phyloP scores from a whole-genome alignment of 2,113 vertebrate species.

The Puffinus mauretanicus region DNA sequence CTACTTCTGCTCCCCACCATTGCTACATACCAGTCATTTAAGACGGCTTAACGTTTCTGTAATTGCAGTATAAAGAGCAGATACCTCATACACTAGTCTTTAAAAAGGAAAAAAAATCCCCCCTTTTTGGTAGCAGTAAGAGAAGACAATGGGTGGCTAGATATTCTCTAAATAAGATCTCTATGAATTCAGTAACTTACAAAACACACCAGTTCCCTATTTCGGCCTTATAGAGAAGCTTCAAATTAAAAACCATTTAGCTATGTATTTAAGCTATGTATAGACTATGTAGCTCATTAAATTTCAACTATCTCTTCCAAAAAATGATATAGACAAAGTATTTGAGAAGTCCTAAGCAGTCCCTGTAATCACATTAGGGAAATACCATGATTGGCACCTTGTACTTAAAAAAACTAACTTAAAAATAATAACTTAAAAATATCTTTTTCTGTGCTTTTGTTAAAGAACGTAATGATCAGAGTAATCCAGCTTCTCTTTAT shows the following conservation, averaged over 20 bases:
- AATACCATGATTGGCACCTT: not conserved
- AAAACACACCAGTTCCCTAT: not conserved
- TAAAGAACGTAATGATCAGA: not conserved
- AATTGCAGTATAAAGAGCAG: not conserved
- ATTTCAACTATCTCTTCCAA: not conserved
- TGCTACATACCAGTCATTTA: not conserved
- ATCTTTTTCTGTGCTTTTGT: not conserved
- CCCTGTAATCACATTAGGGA: not conserved
- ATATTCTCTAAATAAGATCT: not conserved
- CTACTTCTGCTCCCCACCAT: not conserved
- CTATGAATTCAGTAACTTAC: not conserved
- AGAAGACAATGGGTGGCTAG: not conserved
- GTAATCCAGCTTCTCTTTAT: not conserved
- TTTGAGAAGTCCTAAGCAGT: not conserved
- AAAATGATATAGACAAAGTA: not conserved
- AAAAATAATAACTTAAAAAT: too few relatives aligned
- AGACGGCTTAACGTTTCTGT: not conserved
- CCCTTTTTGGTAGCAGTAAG: not conserved
- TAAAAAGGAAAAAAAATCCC: not conserved
- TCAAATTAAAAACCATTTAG: not conserved
- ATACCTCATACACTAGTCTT: not conserved
- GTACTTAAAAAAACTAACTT: not conserved
- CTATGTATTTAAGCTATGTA: not conserved
- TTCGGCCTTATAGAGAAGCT: not conserved
- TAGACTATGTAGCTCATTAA: not conserved